These are phyloP conservation scores for Xanthia icteritia DNA, from an alignment of 2,888 invertebrate species.

Conservation along the genomic window DNA sequence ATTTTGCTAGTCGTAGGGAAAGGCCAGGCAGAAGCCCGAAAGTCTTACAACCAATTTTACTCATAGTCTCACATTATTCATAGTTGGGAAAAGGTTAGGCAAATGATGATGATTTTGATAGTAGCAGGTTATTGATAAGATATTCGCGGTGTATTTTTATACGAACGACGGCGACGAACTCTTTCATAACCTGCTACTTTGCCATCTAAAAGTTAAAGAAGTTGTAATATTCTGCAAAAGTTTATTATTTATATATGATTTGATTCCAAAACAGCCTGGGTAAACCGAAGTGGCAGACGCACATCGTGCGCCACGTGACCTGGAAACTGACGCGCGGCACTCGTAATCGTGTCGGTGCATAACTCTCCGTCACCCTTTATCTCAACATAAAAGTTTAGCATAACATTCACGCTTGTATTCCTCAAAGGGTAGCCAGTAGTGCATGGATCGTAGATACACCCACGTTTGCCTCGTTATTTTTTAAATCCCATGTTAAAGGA, in stretches of 20 bases:
- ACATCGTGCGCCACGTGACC: constrained; percentile 1
- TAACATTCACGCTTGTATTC: no score
- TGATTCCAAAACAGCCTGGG: background rate
- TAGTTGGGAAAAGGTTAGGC: background rate
- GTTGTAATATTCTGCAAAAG: background rate
- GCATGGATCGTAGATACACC: no score
- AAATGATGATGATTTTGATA: no score
- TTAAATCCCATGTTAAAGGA: no score
- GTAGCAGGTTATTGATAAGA: background rate
- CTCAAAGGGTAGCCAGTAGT: background rate
- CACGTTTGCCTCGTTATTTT: no score
- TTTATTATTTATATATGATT: background rate
- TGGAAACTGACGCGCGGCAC: background rate
- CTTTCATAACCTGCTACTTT: background rate
- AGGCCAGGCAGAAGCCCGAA: background rate
- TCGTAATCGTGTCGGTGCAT: background rate
- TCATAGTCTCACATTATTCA: no score
- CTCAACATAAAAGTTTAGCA: no score
- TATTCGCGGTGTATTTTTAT: background rate
- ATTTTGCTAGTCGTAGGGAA: background rate
- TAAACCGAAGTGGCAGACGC: background rate
- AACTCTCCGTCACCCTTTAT: background rate
- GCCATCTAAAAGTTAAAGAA: background rate
- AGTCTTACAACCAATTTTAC: no score
- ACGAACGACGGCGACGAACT: background rate